Base-by-base conservation (phyloP, 2,888 invertebrate genomes). In the Cantharis rustica region DNA sequence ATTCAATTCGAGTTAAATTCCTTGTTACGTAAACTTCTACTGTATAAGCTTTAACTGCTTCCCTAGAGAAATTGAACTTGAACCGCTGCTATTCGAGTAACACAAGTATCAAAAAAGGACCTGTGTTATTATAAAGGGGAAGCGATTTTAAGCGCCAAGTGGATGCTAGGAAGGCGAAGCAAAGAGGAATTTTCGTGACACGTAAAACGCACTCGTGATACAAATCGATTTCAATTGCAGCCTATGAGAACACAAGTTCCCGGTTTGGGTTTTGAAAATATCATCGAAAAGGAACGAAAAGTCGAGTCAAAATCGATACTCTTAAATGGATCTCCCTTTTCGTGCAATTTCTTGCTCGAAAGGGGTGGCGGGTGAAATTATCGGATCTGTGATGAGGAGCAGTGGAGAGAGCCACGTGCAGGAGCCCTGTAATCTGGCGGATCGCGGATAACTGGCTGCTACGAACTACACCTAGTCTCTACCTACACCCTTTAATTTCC, bases 401-500 rank as follows among this genome's bases (percentile, higher is more conserved):
- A 71, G 23, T 20, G 17, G 64, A 73, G 72, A 77, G 69, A 69
- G 77, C 79, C 78, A 78, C 79, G 79, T 83, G 84, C 83, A 80
- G 75, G 78, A 79, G 81, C 83, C 84, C 84, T 85, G 83, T 85
- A 85, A 85, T 85, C 83, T 83, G 81, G 81, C 81, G 81, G 84
- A 85, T 85, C 84, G 83, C 83, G 80, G 81, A 81, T 83, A 84
- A 84, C 83, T 82, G 82, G 82, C 82, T 83, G 83, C 84, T 82
- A 82, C 82, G 81, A 80, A 82, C 83, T 84, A 83, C 83, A 84
- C 84, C 84, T 84, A 82, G 80, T 79, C 83, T 84, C 82, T 80
- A 82, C 83, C 81, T 84, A 84, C 82, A 86, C 85, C 86, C 85
- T 86, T 85, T 86, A 85, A 86, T 86, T 85, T 85, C 83, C 85